Conservation (phyloP, 2,797 vertebrate species). For the Falco berigora region DNA sequence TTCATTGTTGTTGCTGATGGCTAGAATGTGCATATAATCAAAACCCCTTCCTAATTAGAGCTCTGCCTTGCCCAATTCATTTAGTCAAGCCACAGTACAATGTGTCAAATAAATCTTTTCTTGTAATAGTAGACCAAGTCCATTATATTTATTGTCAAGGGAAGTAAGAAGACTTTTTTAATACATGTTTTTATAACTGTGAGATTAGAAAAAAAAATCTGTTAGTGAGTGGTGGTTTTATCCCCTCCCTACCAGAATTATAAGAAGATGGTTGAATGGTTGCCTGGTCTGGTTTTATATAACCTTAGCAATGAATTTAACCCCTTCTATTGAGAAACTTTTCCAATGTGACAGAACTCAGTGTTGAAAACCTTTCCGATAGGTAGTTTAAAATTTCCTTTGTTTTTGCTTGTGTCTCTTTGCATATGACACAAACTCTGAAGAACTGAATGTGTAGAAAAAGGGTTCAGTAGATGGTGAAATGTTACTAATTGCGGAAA, state of each 20-base stretch:
- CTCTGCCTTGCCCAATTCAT: neutral
- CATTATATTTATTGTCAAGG: neutral
- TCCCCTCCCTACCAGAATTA: neutral
- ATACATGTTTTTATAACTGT: neutral
- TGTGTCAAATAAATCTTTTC: neutral
- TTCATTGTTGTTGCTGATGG: neutral
- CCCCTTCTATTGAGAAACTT: neutral
- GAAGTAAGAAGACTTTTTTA: neutral
- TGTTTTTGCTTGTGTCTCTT: neutral
- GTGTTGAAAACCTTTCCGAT: neutral
- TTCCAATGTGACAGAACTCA: neutral
- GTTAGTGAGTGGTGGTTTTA: neutral
- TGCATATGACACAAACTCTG: neutral
- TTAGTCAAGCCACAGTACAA: neutral
- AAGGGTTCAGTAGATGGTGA: neutral
- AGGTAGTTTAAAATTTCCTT: neutral
- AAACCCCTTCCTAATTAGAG: neutral
- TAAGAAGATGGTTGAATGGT: neutral
- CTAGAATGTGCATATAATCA: neutral
- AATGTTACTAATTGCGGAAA: neutral
- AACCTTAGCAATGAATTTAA: neutral
- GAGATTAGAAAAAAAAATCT: neutral
- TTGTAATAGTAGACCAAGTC: neutral
- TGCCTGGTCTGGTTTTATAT: neutral
- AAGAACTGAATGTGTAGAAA: neutral